Base-by-base conservation (phyloP, 2,113 vertebrate genomes). In the Lamprotornis superbus region DNA sequence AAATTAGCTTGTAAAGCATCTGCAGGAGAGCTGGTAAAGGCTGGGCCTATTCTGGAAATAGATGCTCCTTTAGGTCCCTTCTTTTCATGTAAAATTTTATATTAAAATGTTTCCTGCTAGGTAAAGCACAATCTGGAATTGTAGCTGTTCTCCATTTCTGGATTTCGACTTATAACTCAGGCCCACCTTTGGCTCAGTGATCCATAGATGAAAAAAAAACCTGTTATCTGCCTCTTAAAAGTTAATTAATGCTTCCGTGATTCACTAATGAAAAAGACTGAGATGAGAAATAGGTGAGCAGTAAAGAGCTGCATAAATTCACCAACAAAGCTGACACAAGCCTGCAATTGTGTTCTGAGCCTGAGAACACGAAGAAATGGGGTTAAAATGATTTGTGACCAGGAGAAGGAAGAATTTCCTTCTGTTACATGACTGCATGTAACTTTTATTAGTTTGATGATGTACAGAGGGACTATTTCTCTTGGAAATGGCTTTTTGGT, bases 381-480 rank as follows among this genome's bases (percentile, higher is more conserved):
- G 70, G 70, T 61, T 77, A 65, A 88, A 90, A 63, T 69, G 23
- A 83, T 89, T 87, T 87, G 78, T 89, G 91, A 20, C 31, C 68
- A 57, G n/a, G 46, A 80, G 74, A 52, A 93, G 84, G 69, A 82
- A 81, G 79, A 89, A 87, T 79, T 91, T 89, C 78, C 63, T 73
- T 59, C 75, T 74, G 73, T 86, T 93, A 74, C 75, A 52, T 52
- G 78, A 60, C 52, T 83, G 71, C 57, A 21, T 55, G 75, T 77
- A 83, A 90, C 79, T 95, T 95, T 90, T 90, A 90, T 93, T 94
- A 88, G 78, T 91, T 74, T 63, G 73, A 63, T 93, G 84, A 86
- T 78, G 79, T 92, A 63, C 68, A 77, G 50, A 30, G 78, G 71
- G 93, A 83, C 87, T 83, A 83, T 94, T 96, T 93, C 85, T 94